A percentile compares a stretch with the other conserved stretches of the same genome.
These are phyloP conservation scores for Lasioglossum pauxillum DNA, from an alignment of 2,888 invertebrate species.

Conservation along the genomic window DNA sequence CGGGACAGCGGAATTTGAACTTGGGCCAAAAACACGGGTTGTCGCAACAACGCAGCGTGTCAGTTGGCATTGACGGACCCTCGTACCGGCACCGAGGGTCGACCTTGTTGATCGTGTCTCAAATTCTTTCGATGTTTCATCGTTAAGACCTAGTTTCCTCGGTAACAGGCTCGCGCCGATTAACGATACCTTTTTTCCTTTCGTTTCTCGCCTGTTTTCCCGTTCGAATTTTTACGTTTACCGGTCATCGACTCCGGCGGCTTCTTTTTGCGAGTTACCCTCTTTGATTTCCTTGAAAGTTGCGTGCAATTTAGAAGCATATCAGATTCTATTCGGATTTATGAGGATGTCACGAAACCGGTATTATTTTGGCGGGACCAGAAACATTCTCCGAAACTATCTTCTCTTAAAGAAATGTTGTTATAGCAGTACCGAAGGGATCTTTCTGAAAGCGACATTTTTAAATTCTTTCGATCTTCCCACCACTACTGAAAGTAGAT, in stretches of 20 bases:
- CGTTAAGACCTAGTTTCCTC: constrained; percentile 10
- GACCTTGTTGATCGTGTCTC: constrained; percentile 13
- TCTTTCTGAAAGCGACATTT: background rate
- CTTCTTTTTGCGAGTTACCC: background rate
- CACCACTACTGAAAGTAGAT: no score
- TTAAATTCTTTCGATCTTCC: no score
- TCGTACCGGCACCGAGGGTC: constrained; percentile 13
- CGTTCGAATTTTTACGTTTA: background rate
- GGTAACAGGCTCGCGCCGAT: background rate
- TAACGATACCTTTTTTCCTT: background rate
- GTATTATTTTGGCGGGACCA: background rate
- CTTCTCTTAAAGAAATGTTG: background rate
- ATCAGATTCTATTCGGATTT: background rate
- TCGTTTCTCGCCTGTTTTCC: background rate
- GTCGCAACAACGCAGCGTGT: constrained; percentile 48
- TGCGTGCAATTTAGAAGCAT: background rate
- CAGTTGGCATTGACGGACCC: constrained; percentile 44
- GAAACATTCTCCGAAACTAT: background rate
- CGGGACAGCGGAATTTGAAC: constrained; percentile 49
- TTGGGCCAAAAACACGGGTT: constrained; percentile 43
- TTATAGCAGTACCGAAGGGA: background rate
- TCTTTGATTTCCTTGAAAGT: background rate
- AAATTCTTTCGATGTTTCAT: constrained; percentile 16
- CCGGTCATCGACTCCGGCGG: background rate
- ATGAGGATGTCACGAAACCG: background rate